Percentiles rank a stretch among this genome's conserved stretches.
Conservation (phyloP, 1,140 invertebrate species). For the Heterodera schachtii region DNA sequence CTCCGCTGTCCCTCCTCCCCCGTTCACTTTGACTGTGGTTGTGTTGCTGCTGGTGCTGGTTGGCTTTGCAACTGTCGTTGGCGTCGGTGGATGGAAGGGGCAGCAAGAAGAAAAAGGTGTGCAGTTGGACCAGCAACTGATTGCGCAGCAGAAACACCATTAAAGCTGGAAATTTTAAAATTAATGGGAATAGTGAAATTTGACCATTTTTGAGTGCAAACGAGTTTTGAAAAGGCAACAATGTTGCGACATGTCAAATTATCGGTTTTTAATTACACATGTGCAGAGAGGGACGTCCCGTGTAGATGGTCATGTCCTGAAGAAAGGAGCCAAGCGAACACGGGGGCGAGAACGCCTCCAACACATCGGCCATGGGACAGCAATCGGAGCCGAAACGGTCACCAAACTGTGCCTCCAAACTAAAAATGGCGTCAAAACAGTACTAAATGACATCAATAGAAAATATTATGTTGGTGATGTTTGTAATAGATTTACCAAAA, state of each 20-base stretch:
- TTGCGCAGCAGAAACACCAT: slow-evolving; percentile 46
- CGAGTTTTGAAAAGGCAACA: no score
- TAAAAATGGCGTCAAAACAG: background rate
- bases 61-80: background rate
- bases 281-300: slow-evolving; percentile 5
- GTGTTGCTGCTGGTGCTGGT: background rate
- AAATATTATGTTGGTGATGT: no score
- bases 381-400: slow-evolving; percentile 13
- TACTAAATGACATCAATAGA: no score
- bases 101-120: slow-evolving; percentile 45
- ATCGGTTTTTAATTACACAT: slow-evolving; percentile 6
- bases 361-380: slow-evolving; percentile 28
- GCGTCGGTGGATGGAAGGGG: slow-evolving; percentile 24
- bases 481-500: no score
- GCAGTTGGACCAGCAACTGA: slow-evolving; percentile 47
- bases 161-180: slow-evolving; percentile 11
- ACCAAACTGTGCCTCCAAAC: slow-evolving; percentile 25
- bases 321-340: slow-evolving; percentile 40
- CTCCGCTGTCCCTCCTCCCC: no score
- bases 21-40: no score
- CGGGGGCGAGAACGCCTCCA: slow-evolving; percentile 41
- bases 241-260: background rate
- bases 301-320: slow-evolving; percentile 29
- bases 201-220: no score
- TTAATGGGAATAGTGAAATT: no score